These are phyloP conservation scores for Carabus problematicus DNA, from an alignment of 2,888 invertebrate species.

Conservation along the genomic window DNA sequence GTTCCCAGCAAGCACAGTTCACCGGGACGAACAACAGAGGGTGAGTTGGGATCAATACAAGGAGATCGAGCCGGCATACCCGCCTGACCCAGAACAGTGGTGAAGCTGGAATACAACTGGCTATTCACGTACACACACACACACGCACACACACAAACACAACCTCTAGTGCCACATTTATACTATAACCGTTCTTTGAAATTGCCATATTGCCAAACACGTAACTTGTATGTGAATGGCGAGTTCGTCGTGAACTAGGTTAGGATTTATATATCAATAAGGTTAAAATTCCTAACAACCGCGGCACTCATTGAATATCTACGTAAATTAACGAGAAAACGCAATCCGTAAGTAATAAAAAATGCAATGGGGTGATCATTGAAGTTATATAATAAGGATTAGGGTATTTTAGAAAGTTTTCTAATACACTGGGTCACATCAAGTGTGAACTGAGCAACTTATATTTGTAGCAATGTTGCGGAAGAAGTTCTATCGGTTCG, in stretches of 20 bases:
- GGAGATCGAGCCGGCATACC: not conserved
- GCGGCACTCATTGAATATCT: too few relatives aligned
- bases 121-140: not conserved
- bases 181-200: too few relatives aligned
- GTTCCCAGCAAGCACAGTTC: conserved; percentile 21
- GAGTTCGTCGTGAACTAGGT: conserved; percentile 23
- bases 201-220: too few relatives aligned
- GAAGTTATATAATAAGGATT: too few relatives aligned
- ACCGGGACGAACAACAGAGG: conserved; percentile 20
- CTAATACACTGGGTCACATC: not conserved
- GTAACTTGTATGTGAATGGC: conserved; percentile 18
- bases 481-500: too few relatives aligned
- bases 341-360: too few relatives aligned
- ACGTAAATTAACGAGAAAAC: too few relatives aligned
- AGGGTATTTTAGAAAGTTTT: too few relatives aligned
- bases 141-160: too few relatives aligned
- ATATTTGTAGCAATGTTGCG: not conserved
- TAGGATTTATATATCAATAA: conserved; percentile 27
- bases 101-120: not conserved
- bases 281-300: conserved; percentile 17
- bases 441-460: conserved; percentile 1
- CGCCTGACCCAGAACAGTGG: conserved; percentile 11
- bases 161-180: too few relatives aligned
- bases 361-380: too few relatives aligned
- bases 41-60: conserved; percentile 15